Evolutionary conservation across 2,888 invertebrate genomes (phyloP), one percentile per base, ranked within the genome.

Genomic region (Zaprionus bogoriensis): DNA sequence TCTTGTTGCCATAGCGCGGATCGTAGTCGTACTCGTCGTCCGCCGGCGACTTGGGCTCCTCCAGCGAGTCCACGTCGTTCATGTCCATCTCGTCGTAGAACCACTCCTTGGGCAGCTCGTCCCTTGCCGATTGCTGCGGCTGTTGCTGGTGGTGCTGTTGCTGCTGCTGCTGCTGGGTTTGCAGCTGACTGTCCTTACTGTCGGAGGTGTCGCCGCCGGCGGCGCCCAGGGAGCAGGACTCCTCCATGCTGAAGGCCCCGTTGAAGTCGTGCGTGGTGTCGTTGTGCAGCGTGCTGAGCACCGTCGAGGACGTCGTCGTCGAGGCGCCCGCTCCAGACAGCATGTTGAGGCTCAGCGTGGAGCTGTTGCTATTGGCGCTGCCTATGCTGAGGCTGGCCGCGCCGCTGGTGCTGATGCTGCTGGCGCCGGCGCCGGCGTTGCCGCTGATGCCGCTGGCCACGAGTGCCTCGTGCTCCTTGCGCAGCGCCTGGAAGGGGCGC

Each of bases 21-120:
- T 96, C 96, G 90, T 97, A 98, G 89, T 98, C 98, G 87, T 96
- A 96, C 90, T 98, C 98, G 10, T 97, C 97, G 87, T 98, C 97
- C 22, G 96, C 94, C 84, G 98, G 97, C 32, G 96, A 95, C 88
- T 98, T 97, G 0, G 96, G 97, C 87, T 97, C 97, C 87, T 98
- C 98, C 66, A 96, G 95, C 0, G 95, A 95, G 82, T 97, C 98
- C 92, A 97, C 96, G 89, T 98, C 98, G 61, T 97, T 94, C 92
- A 97, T 95, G 66, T 96, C 96, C 87, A 96, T 93, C 67, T 97
- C 97, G 88, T 97, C 97, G 86, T 96, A 97, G 91, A 95, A 97
- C 97, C 97, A 97, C 79, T 96, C 96, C 92, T 95, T 96, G 74
- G 94, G 93, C 69, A 92, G 91, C 88, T 95, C 95, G 92, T 97